Percentiles rank a stretch among this genome's conserved stretches.
These are phyloP conservation scores for Camponotus pennsylvanicus DNA, from an alignment of 1,140 invertebrate genomes.

Conservation along the genomic window DNA sequence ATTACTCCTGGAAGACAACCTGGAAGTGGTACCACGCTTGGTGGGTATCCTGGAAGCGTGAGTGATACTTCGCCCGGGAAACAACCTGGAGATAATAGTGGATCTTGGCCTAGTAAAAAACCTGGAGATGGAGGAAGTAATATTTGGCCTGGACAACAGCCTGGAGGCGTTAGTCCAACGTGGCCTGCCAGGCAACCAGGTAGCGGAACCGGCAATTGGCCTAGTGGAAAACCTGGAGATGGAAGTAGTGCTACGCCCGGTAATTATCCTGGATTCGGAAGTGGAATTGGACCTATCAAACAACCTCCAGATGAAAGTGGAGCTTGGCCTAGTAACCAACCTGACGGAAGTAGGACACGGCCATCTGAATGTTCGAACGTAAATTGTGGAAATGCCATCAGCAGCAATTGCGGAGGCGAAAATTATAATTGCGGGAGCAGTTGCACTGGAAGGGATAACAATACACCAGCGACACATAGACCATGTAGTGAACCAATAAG, in stretches of 20 bases:
- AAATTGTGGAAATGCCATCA: background rate
- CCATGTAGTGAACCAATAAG: background rate
- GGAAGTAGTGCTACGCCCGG: background rate
- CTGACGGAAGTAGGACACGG: background rate
- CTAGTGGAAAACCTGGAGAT: background rate
- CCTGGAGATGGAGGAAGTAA: background rate
- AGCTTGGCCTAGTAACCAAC: background rate
- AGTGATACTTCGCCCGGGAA: background rate
- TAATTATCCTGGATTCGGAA: background rate
- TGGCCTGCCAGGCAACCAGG: background rate
- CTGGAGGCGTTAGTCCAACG: background rate
- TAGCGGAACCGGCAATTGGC: constrained; percentile 11
- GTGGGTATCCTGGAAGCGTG: too few relatives aligned
- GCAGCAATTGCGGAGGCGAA: constrained; percentile 1
- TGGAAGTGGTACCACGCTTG: background rate
- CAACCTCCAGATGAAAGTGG: background rate
- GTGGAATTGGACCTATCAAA: background rate
- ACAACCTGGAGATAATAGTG: background rate
- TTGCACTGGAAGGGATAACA: constrained; percentile 15
- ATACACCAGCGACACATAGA: background rate
- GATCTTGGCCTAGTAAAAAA: background rate
- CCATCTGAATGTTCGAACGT: background rate
- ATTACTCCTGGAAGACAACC: background rate
- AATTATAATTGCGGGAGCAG: constrained; percentile 8
- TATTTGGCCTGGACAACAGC: background rate